Base-by-base conservation (phyloP, 2,113 vertebrate genomes). In the Atlantisia rogersi region DNA sequence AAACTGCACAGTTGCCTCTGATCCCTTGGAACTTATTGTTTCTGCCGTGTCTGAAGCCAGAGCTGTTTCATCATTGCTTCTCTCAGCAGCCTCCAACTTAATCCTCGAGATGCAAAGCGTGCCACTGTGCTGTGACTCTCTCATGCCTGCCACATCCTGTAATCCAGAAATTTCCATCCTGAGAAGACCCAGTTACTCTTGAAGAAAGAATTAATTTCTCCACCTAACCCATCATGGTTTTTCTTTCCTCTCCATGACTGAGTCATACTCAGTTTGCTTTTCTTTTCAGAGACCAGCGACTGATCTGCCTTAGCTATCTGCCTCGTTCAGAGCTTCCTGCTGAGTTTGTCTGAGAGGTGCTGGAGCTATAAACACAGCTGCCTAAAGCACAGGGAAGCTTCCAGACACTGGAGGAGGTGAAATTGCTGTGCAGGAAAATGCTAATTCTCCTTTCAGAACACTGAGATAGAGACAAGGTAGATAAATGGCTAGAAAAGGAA, bases 291-390 rank as follows among this genome's bases (percentile, higher is more conserved):
- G 18, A 79, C 29, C 35, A 44, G 32, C 10, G 29, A 76, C 70
- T 81, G 55, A n/a, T 80, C n/a, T 76, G 64, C 21, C 29, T 94
- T 65, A 90, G 18, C 64, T 80, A 19, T 58, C 68, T 77, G 10
- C 6, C 19, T 82, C 42, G 75, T 82, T 32, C 77, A 46, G 15
- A 71, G 10, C 46, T 94, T 95, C 52, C 85, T 65, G 52, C 7
- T 82, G 86, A 48, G 29, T 71, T 82, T 75, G 37, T 78, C 55
- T 89, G 74, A 90, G 69, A 71, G 29, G 29, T 85, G 31, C 48
- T 87, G 65, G 39, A 85, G 67, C 58, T 87, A 56, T 93, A 76
- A 95, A 95, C 75, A 76, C 56, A 85, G 62, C 62, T 94, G 70
- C 39, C n/a, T 32, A 48, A 90, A 91, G 58, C 35, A 58, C 74